Evolutionary conservation across 35 echinoderm and acorn worm genomes (phyloP).

Genomic region (Nesometra sesokonis): DNA sequence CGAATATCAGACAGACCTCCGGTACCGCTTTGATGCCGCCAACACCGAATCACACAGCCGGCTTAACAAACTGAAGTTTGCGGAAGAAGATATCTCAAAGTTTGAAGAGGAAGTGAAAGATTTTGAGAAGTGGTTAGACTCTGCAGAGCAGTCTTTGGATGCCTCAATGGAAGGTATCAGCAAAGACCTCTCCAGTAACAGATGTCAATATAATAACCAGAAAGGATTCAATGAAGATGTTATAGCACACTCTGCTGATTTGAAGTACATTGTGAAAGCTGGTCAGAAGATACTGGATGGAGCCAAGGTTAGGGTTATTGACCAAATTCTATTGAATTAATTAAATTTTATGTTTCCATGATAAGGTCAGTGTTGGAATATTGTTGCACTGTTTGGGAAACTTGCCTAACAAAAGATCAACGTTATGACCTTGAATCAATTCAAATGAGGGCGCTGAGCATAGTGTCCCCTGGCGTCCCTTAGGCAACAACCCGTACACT

Average conservation of each 20-base stretch:
- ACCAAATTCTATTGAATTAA: not conserved
- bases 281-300: constrained; percentile 88
- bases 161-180: constrained; percentile 28
- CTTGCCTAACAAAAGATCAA: too few relatives aligned
- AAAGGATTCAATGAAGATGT: constrained; percentile 89
- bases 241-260: constrained; percentile 68
- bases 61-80: constrained; percentile 67
- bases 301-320: constrained; percentile 47
- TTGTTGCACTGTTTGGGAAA: too few relatives aligned
- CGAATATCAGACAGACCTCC: constrained; percentile 69
- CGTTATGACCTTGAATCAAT: too few relatives aligned
- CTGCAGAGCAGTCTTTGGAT: constrained; percentile 64
- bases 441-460: too few relatives aligned
- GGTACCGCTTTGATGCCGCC: constrained; percentile 67
- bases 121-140: constrained; percentile 69
- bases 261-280: constrained; percentile 93
- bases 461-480: too few relatives aligned
- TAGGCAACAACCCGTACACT: too few relatives aligned
- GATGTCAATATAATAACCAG: constrained; percentile 56
- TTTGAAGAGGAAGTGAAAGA: constrained; percentile 62
- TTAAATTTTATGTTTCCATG: too few relatives aligned
- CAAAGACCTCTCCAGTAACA: constrained; percentile 41
- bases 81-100: constrained; percentile 71
- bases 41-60: constrained; percentile 45
- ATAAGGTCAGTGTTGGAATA: too few relatives aligned